phyloP scores from a whole-genome alignment of 1,140 invertebrate genomes.

The Sitodiplosis mosellana region DNA sequence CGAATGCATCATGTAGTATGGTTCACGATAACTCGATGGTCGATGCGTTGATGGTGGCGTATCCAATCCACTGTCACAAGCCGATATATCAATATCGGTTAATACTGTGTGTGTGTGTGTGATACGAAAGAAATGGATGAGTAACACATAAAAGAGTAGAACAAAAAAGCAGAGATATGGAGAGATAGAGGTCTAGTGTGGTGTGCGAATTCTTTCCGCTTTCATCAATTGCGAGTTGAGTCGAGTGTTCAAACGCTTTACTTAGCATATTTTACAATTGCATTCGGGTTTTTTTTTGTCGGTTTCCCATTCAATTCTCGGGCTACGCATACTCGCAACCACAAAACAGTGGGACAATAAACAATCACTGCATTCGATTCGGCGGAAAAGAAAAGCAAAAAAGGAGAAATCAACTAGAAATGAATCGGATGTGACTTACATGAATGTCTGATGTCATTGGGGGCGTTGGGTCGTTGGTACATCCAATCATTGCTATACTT shows the following conservation, averaged over 20 bases:
- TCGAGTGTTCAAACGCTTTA: too few relatives aligned
- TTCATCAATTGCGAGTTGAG: too few relatives aligned
- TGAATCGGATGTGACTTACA: slow-evolving; percentile 10
- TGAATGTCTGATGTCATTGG: slow-evolving; percentile 22
- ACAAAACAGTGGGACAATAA: too few relatives aligned
- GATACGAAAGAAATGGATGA: background rate
- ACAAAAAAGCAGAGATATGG: background rate
- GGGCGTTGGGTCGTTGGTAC: slow-evolving; percentile 20
- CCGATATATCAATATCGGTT: slow-evolving; percentile 19
- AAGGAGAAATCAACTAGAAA: too few relatives aligned
- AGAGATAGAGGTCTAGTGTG: background rate
- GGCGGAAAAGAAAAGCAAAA: too few relatives aligned
- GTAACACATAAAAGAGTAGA: background rate
- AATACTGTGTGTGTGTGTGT: slow-evolving; percentile 4
- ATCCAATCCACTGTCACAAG: slow-evolving; percentile 22
- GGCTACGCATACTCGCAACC: too few relatives aligned
- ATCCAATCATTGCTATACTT: slow-evolving; percentile 24
- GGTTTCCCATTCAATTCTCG: too few relatives aligned
- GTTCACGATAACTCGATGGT: slow-evolving; percentile 22
- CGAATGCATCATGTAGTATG: slow-evolving; percentile 2
- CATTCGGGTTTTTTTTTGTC: too few relatives aligned
- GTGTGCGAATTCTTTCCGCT: too few relatives aligned
- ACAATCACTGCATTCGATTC: too few relatives aligned
- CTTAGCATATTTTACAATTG: too few relatives aligned
- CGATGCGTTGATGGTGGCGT: slow-evolving; percentile 22